Conservation (phyloP, 1,140 invertebrate genomes). For the Papilio aristodemus region DNA sequence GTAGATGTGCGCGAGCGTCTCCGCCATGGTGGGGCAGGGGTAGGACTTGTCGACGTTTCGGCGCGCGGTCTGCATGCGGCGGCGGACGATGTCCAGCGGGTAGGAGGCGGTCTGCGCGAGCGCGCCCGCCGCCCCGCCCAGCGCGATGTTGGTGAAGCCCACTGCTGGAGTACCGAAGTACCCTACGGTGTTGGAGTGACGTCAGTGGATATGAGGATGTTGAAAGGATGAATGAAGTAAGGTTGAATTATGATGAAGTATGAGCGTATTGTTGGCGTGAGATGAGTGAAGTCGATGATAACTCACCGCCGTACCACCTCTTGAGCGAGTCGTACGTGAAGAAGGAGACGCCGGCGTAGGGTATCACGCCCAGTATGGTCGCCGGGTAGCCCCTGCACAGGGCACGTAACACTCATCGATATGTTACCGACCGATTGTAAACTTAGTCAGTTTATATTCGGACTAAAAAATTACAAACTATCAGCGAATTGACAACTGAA, state of each 20-base stretch:
- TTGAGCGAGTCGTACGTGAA: conserved; percentile 98
- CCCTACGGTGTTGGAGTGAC: conserved; percentile 38
- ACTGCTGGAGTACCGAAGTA: conserved; percentile 68
- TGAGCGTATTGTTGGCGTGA: too few species aligned
- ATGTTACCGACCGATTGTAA: too few species aligned
- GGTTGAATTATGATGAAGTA: too few species aligned
- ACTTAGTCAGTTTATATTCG: too few species aligned
- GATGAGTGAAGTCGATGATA: too few species aligned
- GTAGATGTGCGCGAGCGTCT: conserved; percentile 79
- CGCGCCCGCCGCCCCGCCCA: conserved; percentile 95
- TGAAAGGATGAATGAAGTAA: too few species aligned
- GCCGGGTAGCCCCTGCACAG: conserved; percentile 87
- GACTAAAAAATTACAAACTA: too few species aligned
- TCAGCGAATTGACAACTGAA: too few species aligned
- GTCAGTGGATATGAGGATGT: background rate
- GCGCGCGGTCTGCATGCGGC: conserved; percentile 90
- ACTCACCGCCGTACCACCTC: conserved; percentile 87
- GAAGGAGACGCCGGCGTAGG: conserved; percentile 98
- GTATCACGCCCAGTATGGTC: conserved; percentile 96
- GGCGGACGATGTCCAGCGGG: conserved; percentile 94
- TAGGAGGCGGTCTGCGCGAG: conserved; percentile 97
- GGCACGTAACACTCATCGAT: too few species aligned
- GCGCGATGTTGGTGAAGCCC: conserved; percentile 85
- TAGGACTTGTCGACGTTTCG: conserved; percentile 85
- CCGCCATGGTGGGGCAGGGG: conserved; percentile 83